A percentile compares a stretch with the other conserved stretches of the same genome.
These are phyloP conservation scores for Empis livida DNA, from an alignment of 2,888 invertebrate species.

Conservation along the genomic window DNA sequence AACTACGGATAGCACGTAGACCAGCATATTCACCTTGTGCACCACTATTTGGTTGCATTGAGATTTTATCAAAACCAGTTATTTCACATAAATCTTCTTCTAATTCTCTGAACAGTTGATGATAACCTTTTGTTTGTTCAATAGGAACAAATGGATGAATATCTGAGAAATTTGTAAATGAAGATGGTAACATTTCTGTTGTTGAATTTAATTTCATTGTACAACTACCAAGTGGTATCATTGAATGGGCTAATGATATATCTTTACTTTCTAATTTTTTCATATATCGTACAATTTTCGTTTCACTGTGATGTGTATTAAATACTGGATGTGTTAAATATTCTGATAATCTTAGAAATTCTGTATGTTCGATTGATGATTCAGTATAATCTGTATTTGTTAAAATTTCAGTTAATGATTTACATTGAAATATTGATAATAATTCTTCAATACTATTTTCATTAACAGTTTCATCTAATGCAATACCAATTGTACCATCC, in stretches of 20 bases:
- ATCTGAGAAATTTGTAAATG: constrained; percentile 84
- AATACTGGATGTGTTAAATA: constrained; percentile 87
- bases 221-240: constrained; percentile 98
- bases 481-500: constrained; percentile 71
- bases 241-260: constrained; percentile 92
- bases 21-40: constrained; percentile 99
- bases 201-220: constrained; percentile 99
- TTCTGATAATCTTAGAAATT: constrained; percentile 63
- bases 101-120: constrained; percentile 75
- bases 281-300: constrained; percentile 92
- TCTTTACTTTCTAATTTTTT: constrained; percentile 97
- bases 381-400: constrained; percentile 36
- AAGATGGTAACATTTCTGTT: constrained; percentile 97
- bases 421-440: constrained; percentile 68
- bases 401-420: constrained; percentile 44
- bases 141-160: constrained; percentile 95
- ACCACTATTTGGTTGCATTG: constrained; percentile 95
- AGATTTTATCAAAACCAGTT: constrained; percentile 94
- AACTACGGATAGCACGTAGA: constrained; percentile 84
- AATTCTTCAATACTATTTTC: constrained; percentile 77
- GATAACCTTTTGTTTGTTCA: constrained; percentile 85
- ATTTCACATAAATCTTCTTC: constrained; percentile 91
- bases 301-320: constrained; percentile 88
- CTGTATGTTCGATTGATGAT: constrained; percentile 47
- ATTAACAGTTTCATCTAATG: constrained; percentile 91